Evolutionary conservation across 2,113 vertebrate genomes (phyloP), one percentile per base, ranked within the genome.

Genomic region (Sminthopsis crassicaudata): DNA sequence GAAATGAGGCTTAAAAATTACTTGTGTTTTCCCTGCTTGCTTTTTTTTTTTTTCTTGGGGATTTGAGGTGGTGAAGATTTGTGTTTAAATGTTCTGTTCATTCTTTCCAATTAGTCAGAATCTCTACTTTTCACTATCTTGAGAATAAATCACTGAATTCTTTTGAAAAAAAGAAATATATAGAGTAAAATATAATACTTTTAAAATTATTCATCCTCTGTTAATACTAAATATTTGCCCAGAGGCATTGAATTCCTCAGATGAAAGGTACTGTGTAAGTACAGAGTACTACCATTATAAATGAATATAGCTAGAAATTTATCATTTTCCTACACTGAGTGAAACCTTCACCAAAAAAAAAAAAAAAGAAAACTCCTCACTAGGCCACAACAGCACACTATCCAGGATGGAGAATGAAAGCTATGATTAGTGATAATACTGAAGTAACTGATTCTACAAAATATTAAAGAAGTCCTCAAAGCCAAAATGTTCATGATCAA

Each of bases 181-280:
- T 51, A 53, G 46, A 57, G 50, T 96, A 91, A 67, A 46, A 30
- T 94, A 94, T 46, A 48, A 42, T 91, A 89, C 25, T 48, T 89
- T 93, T 96, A n/a, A 46, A 97, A 46, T 42, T 94, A 93, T 95
- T 97, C 96, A 90, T 95, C 93, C 95, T 96, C 96, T 94, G 93
- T 94, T 93, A 94, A 51, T 97, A 95, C 88, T 93, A 96, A 98
- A 93, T 96, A 93, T 57, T 91, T 97, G 42, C 51, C 60, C 92
- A 97, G 94, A 97, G 48, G 89, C 67, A 42, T 27, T 84, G 67
- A 84, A 84, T 84, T 84, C n/a, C 67, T 84, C 67, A 22, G 16
- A 84, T 84, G 36, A 84, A 84, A 84, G 67, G 67, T 42, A 84
- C 67, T 42, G 36, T 76, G 36, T 76, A 76, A 76, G 67, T 84